phyloP scores from a whole-genome alignment of 2,888 invertebrate species.

The Poecilus cupreus region DNA sequence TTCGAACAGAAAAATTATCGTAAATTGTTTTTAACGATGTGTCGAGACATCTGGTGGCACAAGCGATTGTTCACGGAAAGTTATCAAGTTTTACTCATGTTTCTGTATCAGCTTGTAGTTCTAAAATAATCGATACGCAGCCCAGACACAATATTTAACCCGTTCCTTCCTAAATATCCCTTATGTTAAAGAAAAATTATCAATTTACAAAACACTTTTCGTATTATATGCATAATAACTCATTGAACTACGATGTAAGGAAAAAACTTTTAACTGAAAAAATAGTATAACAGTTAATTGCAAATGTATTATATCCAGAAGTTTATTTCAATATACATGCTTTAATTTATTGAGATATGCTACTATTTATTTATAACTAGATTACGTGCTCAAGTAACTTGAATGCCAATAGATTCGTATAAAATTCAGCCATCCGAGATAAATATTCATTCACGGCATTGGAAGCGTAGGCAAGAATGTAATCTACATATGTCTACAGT shows the following conservation, averaged over 20 bases:
- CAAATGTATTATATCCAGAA: not conserved
- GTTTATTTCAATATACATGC: not conserved
- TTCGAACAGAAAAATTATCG: conserved; percentile 12
- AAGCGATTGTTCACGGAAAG: conserved; percentile 24
- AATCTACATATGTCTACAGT: conserved; percentile 19
- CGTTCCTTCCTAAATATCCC: not conserved
- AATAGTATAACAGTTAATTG: no score
- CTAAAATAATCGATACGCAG: not conserved
- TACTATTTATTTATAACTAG: conserved; percentile 10
- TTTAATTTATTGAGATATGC: conserved; percentile 3
- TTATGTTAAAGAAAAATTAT: no score
- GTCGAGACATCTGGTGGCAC: conserved; percentile 31
- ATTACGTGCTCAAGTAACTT: conserved; percentile 32
- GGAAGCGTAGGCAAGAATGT: conserved; percentile 3
- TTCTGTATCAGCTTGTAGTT: conserved; percentile 20
- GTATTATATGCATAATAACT: no score
- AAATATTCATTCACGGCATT: conserved; percentile 30
- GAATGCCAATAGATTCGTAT: conserved; percentile 18
- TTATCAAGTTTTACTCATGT: conserved; percentile 41
- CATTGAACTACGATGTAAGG: no score
- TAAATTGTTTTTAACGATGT: conserved; percentile 42
- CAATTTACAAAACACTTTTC: no score
- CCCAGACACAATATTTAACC: not conserved
- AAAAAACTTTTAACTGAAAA: no score
- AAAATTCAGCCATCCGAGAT: conserved; percentile 4